Percentiles rank a stretch among this genome's conserved stretches.
Evolutionary conservation across 2,888 invertebrate genomes (phyloP).

Genomic region (Sycophila texana): DNA sequence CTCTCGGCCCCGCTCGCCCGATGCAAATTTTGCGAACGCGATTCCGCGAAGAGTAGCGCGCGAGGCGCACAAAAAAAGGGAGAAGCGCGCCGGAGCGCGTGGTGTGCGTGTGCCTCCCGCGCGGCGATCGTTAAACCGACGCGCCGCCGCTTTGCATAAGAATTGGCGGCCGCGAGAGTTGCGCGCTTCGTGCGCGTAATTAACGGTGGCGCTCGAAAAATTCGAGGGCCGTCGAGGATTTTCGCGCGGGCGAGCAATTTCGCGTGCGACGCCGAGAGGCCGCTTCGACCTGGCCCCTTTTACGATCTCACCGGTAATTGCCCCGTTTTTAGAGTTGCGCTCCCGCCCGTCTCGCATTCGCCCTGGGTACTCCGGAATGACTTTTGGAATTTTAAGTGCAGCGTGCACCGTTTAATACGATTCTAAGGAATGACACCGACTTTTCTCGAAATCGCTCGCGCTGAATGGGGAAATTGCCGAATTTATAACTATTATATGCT

Average conservation of each 20-base stretch:
- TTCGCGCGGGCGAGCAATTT: neutral
- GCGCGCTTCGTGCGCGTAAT: constrained; percentile 20
- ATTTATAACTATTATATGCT: too few relatives aligned
- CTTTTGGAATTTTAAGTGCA: too few relatives aligned
- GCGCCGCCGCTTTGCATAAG: constrained; percentile 35
- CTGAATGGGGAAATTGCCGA: too few relatives aligned
- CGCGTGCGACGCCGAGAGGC: neutral
- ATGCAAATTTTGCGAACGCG: constrained; percentile 33
- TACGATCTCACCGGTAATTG: too few relatives aligned
- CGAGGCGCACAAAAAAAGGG: neutral
- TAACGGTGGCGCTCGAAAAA: neutral
- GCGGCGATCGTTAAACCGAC: neutral
- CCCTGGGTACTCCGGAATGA: too few relatives aligned
- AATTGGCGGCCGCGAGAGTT: constrained; percentile 1
- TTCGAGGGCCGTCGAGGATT: neutral
- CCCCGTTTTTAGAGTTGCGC: too few relatives aligned
- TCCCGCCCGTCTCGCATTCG: too few relatives aligned
- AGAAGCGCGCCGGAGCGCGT: neutral
- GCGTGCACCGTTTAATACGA: too few relatives aligned
- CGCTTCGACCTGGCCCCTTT: too few relatives aligned
- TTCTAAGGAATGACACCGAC: too few relatives aligned
- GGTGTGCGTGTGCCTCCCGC: neutral
- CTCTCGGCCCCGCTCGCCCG: constrained; percentile 21
- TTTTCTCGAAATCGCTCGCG: too few relatives aligned
- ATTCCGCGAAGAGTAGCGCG: neutral